Conservation (phyloP, 2,797 vertebrate species). For the Coccyzus lansbergi region DNA sequence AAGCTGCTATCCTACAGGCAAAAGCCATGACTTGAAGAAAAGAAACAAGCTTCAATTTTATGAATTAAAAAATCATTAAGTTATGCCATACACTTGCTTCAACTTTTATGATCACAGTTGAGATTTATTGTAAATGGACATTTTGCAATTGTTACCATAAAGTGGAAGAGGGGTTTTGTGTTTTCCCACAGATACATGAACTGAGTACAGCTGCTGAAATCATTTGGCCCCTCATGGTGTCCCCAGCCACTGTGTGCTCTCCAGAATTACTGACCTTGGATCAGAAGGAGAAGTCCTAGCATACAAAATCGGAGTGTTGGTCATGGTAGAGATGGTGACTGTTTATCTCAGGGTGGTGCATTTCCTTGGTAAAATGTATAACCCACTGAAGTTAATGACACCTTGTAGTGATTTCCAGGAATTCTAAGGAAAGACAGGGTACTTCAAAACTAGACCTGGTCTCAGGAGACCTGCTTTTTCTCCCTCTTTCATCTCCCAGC, state of each 20-base stretch:
- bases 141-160: background rate
- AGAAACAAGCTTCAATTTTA: background rate
- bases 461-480: background rate
- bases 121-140: background rate
- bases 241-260: background rate
- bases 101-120: background rate
- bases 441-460: background rate
- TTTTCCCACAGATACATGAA: background rate
- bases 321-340: background rate
- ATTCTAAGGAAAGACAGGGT: background rate
- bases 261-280: background rate
- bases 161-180: background rate
- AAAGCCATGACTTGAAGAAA: background rate
- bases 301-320: background rate
- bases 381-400: background rate
- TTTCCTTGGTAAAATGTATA: background rate
- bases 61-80: background rate
- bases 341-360: accelerated
- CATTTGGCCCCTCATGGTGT: background rate
- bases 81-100: background rate
- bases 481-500: background rate
- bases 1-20: background rate
- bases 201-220: background rate
- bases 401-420: background rate
- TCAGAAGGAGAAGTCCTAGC: background rate